Evolutionary conservation across 2,113 vertebrate species (phyloP), one percentile per base, ranked within the genome.

Genomic region (Salvelinus namaycush): DNA sequence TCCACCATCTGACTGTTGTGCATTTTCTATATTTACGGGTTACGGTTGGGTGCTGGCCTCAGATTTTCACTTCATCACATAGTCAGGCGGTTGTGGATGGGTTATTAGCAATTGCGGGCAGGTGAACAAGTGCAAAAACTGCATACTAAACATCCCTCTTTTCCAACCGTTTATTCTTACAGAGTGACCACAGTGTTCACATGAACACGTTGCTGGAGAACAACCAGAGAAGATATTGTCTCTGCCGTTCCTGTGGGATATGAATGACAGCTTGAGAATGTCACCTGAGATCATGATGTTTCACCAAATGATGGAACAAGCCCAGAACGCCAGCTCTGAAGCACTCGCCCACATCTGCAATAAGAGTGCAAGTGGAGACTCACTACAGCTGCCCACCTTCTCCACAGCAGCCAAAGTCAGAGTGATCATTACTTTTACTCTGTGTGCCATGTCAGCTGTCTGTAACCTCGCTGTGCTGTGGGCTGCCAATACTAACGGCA

Each of bases 331-430:
- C 72, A 93, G 87, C 85, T 93, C 92, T 65, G 77, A 79, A 24
- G 85, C 71, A 14, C 3, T 71, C 68, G 9, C 62, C 5, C 34
- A 67, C 1, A 59, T 3, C 18, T 90, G 89, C 81, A 91, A 87
- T 26, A 74, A 51, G 49, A 90, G 82, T 81, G 44, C 76, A 0
- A 84, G 54, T 4, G 84, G 83, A 60, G 80, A 89, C 64, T 80
- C 83, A 22, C 86, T 86, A 67, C 91, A 59, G 77, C 91, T 97
- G 76, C 96, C 95, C 80, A 95, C 94, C 13, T 96, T 97, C 89
- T 94, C 95, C n/a, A 87, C 92, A 0, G 95, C 95, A 0, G 95
- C 96, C 70, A 94, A 95, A 89, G 93, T 88, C 57, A 84, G 95
- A 0, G 95, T 97, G 20, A 92, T 91, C 24, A 83, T 95, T 84